A percentile compares a stretch with the other conserved stretches of the same genome.
Conservation (phyloP, 2,888 invertebrate species). For the Zaprionus lineosus region DNA sequence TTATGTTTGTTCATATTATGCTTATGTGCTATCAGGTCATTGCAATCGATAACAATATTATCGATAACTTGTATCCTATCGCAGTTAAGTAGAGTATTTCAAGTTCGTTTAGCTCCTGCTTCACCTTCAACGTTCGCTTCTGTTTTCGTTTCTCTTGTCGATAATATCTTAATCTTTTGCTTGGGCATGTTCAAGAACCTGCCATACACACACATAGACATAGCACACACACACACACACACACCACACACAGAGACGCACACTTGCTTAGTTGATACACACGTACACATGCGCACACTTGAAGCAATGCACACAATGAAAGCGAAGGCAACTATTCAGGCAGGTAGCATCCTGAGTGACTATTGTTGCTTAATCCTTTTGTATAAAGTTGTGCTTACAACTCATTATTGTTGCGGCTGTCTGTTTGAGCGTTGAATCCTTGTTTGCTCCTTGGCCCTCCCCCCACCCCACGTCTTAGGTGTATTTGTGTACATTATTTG, state of each 20-base stretch:
- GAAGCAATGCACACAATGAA: constrained; percentile 3
- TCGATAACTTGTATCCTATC: no score
- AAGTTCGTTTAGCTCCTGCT: background rate
- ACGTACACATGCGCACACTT: background rate
- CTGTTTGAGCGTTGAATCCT: constrained; percentile 17
- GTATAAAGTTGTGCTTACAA: constrained; percentile 73
- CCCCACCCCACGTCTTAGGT: background rate
- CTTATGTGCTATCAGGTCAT: no score
- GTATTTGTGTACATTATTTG: constrained; percentile 25
- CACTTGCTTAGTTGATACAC: no score
- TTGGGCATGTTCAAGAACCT: constrained; percentile 31
- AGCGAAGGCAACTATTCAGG: constrained; percentile 57
- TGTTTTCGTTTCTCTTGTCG: constrained; percentile 29
- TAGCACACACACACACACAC: constrained; percentile 3
- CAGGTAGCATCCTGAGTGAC: constrained; percentile 44
- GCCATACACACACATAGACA: constrained; percentile 9
- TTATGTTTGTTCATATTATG: no score
- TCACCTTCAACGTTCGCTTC: constrained; percentile 9
- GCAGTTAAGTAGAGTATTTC: constrained; percentile 20
- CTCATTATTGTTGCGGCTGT: constrained; percentile 70
- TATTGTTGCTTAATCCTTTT: constrained; percentile 77
- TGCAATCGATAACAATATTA: no score
- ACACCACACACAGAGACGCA: background rate
- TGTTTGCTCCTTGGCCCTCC: background rate
- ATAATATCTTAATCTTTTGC: constrained; percentile 72